Percentiles rank a stretch among this genome's conserved stretches.
Conservation (phyloP, 2,888 invertebrate genomes). For the Rhagophthalmus giganteus region DNA sequence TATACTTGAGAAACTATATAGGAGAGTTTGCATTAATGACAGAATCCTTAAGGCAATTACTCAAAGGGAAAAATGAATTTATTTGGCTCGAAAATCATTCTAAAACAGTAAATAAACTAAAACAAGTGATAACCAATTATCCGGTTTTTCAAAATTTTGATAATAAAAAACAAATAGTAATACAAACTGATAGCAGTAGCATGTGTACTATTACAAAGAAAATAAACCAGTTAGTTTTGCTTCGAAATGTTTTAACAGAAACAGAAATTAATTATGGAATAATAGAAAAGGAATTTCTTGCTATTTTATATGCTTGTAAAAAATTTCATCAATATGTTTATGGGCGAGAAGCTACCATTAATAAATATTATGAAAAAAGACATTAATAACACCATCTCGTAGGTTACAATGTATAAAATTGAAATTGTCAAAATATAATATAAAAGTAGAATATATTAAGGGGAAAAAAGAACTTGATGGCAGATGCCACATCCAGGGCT, state of each 20-base stretch:
- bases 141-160: neutral
- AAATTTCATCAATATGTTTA: neutral
- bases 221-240: neutral
- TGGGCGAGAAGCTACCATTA: too few relatives aligned
- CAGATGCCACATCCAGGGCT: neutral
- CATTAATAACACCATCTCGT: neutral
- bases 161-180: neutral
- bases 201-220: neutral
- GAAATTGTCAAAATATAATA: slow-evolving; percentile 2
- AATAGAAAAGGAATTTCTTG: slow-evolving; percentile 1
- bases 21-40: neutral
- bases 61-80: neutral
- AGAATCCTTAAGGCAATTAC: neutral
- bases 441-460: neutral
- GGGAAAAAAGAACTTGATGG: neutral
- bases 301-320: neutral
- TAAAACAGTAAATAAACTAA: slow-evolving; percentile 1
- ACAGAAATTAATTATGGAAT: slow-evolving; percentile 1
- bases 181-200: neutral
- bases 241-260: neutral
- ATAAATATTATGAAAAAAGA: slow-evolving; percentile 1
- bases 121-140: neutral
- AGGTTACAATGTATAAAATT: slow-evolving; percentile 1
- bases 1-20: neutral
- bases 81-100: neutral